phyloP scores from a whole-genome alignment of 92 coral and sea anemone genomes.

The Epizoanthus scotinus region DNA sequence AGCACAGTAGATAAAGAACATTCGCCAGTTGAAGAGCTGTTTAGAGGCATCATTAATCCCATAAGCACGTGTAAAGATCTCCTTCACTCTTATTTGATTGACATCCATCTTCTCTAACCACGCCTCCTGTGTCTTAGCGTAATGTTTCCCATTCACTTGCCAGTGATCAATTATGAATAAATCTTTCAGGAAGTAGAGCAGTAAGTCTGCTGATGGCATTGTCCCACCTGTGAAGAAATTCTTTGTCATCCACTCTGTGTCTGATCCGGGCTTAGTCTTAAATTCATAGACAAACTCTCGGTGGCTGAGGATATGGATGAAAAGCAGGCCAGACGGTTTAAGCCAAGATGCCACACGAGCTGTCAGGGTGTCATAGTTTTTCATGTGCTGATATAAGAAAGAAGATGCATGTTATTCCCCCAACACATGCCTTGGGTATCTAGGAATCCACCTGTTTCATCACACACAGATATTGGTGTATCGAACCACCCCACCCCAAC shows the following conservation, averaged over 20 bases:
- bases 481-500: no score
- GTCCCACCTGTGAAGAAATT: conserved; percentile 91
- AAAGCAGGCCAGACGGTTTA: conserved; percentile 71
- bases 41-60: conserved; percentile 61
- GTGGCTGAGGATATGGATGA: conserved; percentile 82
- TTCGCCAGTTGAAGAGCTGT: conserved; percentile 86
- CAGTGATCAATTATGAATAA: conserved; percentile 68
- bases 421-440: no score
- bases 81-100: conserved; percentile 53
- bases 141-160: conserved; percentile 76
- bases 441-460: no score
- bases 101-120: conserved; percentile 78
- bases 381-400: conserved; percentile 72
- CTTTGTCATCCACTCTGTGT: conserved; percentile 94
- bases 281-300: conserved; percentile 80
- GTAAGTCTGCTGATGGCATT: conserved; percentile 79
- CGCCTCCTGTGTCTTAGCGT: conserved; percentile 78
- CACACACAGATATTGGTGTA: no score
- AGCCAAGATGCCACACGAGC: conserved; percentile 83
- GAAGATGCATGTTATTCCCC: background rate
- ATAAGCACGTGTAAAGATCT: conserved; percentile 57
- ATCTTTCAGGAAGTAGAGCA: conserved; percentile 82
- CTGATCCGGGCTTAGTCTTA: conserved; percentile 72
- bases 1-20: conserved; percentile 84
- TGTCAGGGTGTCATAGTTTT: conserved; percentile 79